A percentile compares a stretch with the other conserved stretches of the same genome.
Evolutionary conservation across 1,140 invertebrate species (phyloP).

Genomic region (Chironomus striatipennis): DNA sequence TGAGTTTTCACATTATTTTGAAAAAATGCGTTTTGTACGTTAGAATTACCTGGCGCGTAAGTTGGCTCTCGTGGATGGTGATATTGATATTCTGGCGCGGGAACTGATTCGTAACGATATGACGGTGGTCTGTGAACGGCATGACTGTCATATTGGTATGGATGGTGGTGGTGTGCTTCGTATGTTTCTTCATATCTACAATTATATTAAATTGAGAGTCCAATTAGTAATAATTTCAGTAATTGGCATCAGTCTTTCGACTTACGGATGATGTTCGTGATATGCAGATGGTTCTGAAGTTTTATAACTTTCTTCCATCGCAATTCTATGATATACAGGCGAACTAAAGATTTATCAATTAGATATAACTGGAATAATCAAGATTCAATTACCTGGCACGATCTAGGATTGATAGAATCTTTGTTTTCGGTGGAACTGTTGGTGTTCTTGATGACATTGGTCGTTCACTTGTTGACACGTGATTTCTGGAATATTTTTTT

Average conservation of each 20-base stretch:
- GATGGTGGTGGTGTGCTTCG: neutral
- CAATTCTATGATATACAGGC: neutral
- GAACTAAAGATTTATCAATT: neutral
- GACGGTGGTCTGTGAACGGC: neutral
- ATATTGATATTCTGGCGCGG: neutral
- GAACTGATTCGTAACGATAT: neutral
- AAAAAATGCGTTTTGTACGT: constrained; percentile 11
- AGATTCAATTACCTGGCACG: constrained; percentile 5
- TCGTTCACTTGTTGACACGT: neutral
- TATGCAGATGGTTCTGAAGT: constrained; percentile 11
- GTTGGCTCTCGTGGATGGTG: neutral
- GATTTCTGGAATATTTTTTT: constrained; percentile 11
- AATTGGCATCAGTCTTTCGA: neutral
- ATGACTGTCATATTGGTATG: neutral
- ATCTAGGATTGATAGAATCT: neutral
- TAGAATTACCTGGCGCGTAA: constrained; percentile 12
- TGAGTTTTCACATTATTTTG: neutral
- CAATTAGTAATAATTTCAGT: neutral
- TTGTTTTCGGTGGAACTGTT: constrained; percentile 3
- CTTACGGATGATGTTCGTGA: neutral
- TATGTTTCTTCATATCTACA: constrained; percentile 10
- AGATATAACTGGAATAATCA: neutral
- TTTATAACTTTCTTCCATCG: constrained; percentile 21
- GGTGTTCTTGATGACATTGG: neutral
- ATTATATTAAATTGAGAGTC: neutral